Evolutionary conservation across 2,113 vertebrate species (phyloP).

Genomic region (Xiphophorus maculatus): DNA sequence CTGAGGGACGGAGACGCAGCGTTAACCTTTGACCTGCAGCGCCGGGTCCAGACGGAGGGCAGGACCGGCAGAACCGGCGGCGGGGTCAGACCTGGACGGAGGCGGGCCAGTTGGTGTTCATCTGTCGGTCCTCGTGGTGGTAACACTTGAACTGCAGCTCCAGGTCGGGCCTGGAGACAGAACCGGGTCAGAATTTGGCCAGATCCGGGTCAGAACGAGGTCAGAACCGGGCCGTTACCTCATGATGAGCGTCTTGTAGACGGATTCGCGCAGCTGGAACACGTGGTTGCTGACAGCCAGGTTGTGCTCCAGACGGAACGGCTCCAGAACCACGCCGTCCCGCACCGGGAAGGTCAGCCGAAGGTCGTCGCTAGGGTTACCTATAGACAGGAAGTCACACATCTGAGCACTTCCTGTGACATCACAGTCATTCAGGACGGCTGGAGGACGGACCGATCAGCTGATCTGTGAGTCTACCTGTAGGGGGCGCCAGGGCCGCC

Average conservation of each 20-base stretch:
- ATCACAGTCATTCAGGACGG: background rate
- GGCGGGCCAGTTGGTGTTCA: constrained; percentile 96
- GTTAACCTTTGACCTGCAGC: no score
- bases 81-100: constrained; percentile 84
- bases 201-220: no score
- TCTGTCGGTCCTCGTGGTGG: constrained; percentile 93
- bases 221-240: constrained; percentile 73
- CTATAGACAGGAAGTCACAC: constrained; percentile 51
- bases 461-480: constrained; percentile 21
- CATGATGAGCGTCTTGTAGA: constrained; percentile 93
- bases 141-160: constrained; percentile 97
- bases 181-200: background rate
- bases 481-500: constrained; percentile 74
- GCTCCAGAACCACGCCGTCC: constrained; percentile 91
- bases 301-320: constrained; percentile 95
- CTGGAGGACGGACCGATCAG: no score
- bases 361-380: constrained; percentile 88
- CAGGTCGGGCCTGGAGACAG: constrained; percentile 85
- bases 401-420: constrained; percentile 2
- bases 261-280: constrained; percentile 91
- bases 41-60: no score
- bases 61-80: no score
- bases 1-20: constrained; percentile 59
- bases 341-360: constrained; percentile 92
- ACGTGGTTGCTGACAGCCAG: constrained; percentile 94